Conservation (phyloP, 2,113 vertebrate genomes). For the Bufo bufo region DNA sequence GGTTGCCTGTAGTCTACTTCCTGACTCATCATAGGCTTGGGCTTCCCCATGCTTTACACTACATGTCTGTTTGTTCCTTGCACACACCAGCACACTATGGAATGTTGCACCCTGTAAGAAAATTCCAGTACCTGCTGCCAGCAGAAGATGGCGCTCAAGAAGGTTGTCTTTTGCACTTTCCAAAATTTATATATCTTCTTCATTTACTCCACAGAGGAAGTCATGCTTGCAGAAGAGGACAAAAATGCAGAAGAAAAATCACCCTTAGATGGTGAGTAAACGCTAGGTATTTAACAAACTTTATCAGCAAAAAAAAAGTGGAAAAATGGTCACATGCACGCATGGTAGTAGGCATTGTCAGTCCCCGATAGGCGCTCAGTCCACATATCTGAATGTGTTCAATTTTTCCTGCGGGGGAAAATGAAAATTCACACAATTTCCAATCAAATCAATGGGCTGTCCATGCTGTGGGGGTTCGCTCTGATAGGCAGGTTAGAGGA, state of each 20-base stretch:
- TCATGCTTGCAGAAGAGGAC: conserved; percentile 97
- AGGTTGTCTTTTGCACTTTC: neutral
- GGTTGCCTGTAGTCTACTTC: too few species aligned
- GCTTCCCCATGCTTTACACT: neutral
- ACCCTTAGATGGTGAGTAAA: conserved; percentile 83
- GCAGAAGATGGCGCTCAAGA: neutral
- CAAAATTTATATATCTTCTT: too few species aligned
- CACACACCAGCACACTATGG: too few species aligned
- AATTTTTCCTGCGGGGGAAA: neutral
- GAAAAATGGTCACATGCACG: neutral
- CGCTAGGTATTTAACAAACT: neutral
- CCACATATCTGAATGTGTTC: neutral
- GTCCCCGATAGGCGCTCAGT: neutral
- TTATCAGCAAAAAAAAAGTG: neutral
- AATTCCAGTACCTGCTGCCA: neutral
- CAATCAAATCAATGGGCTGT: neutral
- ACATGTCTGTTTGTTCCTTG: neutral
- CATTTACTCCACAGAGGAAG: conserved; percentile 84
- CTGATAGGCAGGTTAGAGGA: too few species aligned
- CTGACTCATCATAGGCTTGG: neutral
- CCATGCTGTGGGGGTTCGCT: too few species aligned
- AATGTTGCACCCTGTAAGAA: neutral
- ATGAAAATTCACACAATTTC: neutral
- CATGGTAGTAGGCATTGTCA: neutral
- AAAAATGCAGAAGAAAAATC: conserved; percentile 92